Evolutionary conservation across 1,140 invertebrate genomes (phyloP), one percentile per base, ranked within the genome.

Genomic region (Lucilia sericata): DNA sequence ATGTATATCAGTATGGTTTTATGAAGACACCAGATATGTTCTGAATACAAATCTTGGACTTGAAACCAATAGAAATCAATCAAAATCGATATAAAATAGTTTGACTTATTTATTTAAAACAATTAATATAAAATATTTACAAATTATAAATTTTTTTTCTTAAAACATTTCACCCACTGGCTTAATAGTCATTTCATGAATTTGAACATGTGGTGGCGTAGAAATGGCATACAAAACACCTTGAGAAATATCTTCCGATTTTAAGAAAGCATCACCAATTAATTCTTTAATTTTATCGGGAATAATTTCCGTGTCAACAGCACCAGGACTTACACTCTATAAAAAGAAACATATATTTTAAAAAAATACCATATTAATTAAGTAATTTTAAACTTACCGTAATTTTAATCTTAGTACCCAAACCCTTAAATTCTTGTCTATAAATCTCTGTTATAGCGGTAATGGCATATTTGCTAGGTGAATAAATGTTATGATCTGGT

Each of bases 391-490:
- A 80, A 85, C 80, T 13, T 82, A 94, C 94, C 84, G 94, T 94
- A 8, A 95, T 92, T 91, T 94, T 94, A 85, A 95, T 95, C 80
- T 92, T 92, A 36, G 91, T 91, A 12, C 93, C 92, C 10, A 91
- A 86, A 2, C 90, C 86, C 0, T 91, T 89, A n/a, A 96, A 90
- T 88, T 96, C 95, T 30, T 92, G 92, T 75, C 93, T 87, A 0
- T 95, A 86, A 0, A 93, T 92, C 81, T 94, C 92, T 0, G 93
- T 92, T 84, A 96, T 91, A 0, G 93, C 94, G 2, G 92, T 94
- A 0, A 96, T 90, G 2, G 94, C 95, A 91, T 93, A 93, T 91
- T 96, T 96, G 60, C 93, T 93, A 1, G 92, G 86, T 4, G 93
- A 87, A 91, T 96, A 96, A 17, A 95, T 86, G 86, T 88, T 92